phyloP scores from a whole-genome alignment of 2,113 vertebrate genomes.

The Prunella himalayana region DNA sequence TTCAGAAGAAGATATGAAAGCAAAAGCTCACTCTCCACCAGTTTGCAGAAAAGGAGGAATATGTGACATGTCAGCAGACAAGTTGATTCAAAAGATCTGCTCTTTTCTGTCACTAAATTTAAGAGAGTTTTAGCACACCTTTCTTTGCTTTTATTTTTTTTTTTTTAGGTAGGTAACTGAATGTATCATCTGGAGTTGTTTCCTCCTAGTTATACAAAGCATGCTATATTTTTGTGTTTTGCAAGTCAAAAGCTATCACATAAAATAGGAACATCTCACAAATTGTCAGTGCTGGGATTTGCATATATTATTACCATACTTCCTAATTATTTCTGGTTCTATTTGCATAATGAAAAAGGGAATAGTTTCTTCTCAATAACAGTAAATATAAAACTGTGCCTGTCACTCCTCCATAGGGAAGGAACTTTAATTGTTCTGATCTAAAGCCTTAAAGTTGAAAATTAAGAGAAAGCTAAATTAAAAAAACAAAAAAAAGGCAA shows the following conservation, averaged over 20 bases:
- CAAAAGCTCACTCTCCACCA: neutral
- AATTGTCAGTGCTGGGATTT: neutral
- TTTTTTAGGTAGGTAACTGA: neutral
- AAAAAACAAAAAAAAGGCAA: neutral
- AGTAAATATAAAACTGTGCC: constrained; percentile 13
- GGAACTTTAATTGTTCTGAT: neutral
- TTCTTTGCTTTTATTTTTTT: neutral
- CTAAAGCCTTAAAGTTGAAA: neutral
- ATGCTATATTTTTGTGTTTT: neutral
- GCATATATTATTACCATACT: constrained; percentile 8
- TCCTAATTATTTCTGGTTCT: constrained; percentile 42
- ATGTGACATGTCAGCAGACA: neutral
- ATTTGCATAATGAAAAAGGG: neutral
- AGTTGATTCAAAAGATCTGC: neutral
- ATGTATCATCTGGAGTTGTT: neutral
- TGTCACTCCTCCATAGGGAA: neutral
- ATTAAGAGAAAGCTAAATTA: neutral
- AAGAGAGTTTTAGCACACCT: neutral
- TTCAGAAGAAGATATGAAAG: neutral
- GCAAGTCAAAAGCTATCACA: neutral
- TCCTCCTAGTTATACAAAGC: neutral
- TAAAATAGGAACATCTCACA: neutral
- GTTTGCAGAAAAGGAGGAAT: neutral
- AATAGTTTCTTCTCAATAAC: neutral
- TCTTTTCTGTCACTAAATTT: neutral